Conservation (phyloP, 2,888 invertebrate species). For the Diaprepes abbreviatus region DNA sequence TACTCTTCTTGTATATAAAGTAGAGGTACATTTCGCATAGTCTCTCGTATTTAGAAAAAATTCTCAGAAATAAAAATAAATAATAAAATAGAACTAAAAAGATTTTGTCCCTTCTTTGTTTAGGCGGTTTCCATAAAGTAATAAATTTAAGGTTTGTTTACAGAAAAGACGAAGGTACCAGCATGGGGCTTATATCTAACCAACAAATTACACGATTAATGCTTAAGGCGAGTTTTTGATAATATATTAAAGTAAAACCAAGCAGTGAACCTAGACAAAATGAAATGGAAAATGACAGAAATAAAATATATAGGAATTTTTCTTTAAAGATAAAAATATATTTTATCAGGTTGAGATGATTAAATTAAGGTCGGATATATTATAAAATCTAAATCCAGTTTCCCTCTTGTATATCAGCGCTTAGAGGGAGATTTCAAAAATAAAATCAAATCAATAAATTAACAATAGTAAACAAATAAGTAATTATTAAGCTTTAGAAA, state of each 20-base stretch:
- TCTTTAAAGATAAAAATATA: slow-evolving; percentile 29
- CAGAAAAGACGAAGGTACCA: slow-evolving; percentile 31
- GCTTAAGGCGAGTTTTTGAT: slow-evolving; percentile 17
- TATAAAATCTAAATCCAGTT: slow-evolving; percentile 28
- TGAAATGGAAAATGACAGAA: slow-evolving; percentile 23
- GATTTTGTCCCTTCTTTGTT: slow-evolving; percentile 17
- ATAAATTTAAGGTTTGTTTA: slow-evolving; percentile 36
- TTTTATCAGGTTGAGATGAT: slow-evolving; percentile 38
- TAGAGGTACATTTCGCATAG: too few species aligned
- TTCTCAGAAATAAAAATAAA: neutral
- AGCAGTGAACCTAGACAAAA: slow-evolving; percentile 25
- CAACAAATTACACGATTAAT: slow-evolving; percentile 24
- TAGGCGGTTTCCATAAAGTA: slow-evolving; percentile 32
- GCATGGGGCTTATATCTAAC: slow-evolving; percentile 25
- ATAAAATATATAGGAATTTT: slow-evolving; percentile 24
- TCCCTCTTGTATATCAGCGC: slow-evolving; percentile 18
- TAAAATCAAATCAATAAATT: too few species aligned
- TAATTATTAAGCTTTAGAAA: too few species aligned
- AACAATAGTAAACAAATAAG: too few species aligned
- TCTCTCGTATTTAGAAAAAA: neutral
- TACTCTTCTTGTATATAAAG: too few species aligned
- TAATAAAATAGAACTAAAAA: slow-evolving; percentile 16
- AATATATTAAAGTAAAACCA: slow-evolving; percentile 32
- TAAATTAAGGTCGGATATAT: slow-evolving; percentile 32
- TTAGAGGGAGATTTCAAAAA: slow-evolving; percentile 28